Base-by-base conservation (phyloP, 2,888 invertebrate genomes). In the Cryptus viduatorius region DNA sequence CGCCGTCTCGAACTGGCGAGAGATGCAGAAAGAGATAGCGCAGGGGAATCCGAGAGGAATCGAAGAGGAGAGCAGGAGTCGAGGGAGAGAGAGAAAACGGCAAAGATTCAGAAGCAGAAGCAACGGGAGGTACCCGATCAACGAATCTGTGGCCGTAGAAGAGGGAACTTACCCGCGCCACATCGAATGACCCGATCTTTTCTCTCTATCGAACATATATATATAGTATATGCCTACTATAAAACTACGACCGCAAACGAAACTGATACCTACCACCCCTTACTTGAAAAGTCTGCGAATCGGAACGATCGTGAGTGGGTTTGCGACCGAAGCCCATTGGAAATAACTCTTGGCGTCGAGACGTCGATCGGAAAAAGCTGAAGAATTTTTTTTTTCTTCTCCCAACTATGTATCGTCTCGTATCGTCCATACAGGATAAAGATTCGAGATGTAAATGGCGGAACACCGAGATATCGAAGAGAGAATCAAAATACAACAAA, bases 241-340 rank as follows among this genome's bases (percentile, higher is more conserved):
- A 77, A 83, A 64, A 80, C 72, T 72, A 16, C 76, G 64, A 65
- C 78, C 56, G 73, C 37, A 31, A 19, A 37, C 53, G 56, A 56
- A 14, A 4, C 37, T 61, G 71, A 77, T 81, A 84, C 46, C 31
- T 68, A 50, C 68, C 44, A 19, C 61, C 64, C 48, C 65, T 77
- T 71, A 84, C 81, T 84, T 82, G 78, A 84, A 84, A 81, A 84
- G 65, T 81, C 81, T 50, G 56, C 81, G 75, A 69, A 82, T 81
- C 75, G 78, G 81, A 82, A 84, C 75, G 78, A 79, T 46, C 78
- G 65, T 68, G 73, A 81, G 81, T 81, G 81, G 84, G 78, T 84
- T 84, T 78, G 59, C 59, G 75, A 50, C 44, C 37, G 29, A 50
- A 71, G 69, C 71, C 71, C 48, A 84, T 81, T 78, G 80, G 77